Conservation (phyloP, 2,113 vertebrate species). For the Scomber colias region DNA sequence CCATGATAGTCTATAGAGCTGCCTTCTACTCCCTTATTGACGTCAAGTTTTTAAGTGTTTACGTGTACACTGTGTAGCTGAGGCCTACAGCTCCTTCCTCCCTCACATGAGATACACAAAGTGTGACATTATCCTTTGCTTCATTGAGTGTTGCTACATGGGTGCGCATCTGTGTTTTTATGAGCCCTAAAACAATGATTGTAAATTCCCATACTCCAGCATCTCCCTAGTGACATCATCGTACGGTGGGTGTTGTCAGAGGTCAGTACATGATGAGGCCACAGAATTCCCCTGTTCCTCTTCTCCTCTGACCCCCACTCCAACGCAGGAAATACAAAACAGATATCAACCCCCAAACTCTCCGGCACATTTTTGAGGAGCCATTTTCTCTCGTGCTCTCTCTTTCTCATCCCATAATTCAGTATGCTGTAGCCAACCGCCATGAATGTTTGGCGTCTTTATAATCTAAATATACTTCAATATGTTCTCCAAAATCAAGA, state of each 20-base stretch:
- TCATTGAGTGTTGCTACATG: constrained; percentile 28
- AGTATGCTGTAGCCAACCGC: neutral
- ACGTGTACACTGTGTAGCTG: neutral
- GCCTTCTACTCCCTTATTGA: constrained; percentile 33
- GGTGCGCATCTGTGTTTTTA: constrained; percentile 54
- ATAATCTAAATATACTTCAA: neutral
- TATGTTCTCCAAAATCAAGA: neutral
- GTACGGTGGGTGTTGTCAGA: constrained; percentile 45
- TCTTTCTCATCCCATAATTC: neutral
- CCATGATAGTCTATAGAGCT: constrained; percentile 21
- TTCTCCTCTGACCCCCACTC: constrained; percentile 42
- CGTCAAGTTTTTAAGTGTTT: constrained; percentile 28
- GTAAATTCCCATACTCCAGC: constrained; percentile 61
- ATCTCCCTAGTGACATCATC: constrained; percentile 66
- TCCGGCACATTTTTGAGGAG: constrained; percentile 27
- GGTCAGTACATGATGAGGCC: constrained; percentile 60
- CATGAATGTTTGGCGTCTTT: neutral
- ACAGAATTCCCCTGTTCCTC: constrained; percentile 56
- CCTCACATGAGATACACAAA: constrained; percentile 37
- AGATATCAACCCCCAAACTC: constrained; percentile 60
- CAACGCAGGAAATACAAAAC: constrained; percentile 72
- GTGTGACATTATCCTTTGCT: constrained; percentile 19
- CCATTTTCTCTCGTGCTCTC: neutral
- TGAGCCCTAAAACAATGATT: constrained; percentile 59
- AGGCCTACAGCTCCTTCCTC: constrained; percentile 1